Base-by-base conservation (phyloP, 2,113 vertebrate genomes). In the Marmota monax region DNA sequence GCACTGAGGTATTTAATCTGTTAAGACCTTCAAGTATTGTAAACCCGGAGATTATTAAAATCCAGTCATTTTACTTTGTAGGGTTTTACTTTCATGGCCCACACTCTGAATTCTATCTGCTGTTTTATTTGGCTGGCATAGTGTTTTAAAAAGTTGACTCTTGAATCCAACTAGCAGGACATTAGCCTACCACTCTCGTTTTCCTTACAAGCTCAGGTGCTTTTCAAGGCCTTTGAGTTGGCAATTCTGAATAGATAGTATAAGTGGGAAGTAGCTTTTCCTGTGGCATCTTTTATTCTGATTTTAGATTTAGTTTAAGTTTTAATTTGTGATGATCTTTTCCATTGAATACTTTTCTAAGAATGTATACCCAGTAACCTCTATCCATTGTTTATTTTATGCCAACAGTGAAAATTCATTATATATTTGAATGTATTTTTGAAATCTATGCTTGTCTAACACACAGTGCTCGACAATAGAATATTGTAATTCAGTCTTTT, bases 391-490 rank as follows among this genome's bases (percentile, higher is more conserved):
- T 25, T 53, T 53, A n/a, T 82, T 83, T 96, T 94, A 76, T 72
- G 18, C 83, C 74, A 78, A 0, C 65, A 10, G 39, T 79, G 56
- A 65, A 32, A 72, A 76, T 80, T 80, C 23, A 95, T 23, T n/a
- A 12, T 89, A 48, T 74, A n/a, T 85, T 90, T 84, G 79, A 88
- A 78, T 94, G 3, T 79, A 12, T 79, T 89, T 88, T 93, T 95
- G 67, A 95, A 96, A 78, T 87, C 45, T 92, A 22, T 73, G 14
- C 37, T 88, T 74, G 7, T 79, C 27, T 7, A 77, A 25, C 77
- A 92, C 51, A 73, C 32, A 84, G 51, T n/a, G 7, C 48, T 42
- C 0, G 32, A 84, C 86, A 94, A 22, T 9, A 27, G 48, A 84
- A 77, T 87, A 51, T 73, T 83, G 16, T 56, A 16, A 56, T 72